Conservation (phyloP, 1,140 invertebrate species). For the Uloborus diversus region DNA sequence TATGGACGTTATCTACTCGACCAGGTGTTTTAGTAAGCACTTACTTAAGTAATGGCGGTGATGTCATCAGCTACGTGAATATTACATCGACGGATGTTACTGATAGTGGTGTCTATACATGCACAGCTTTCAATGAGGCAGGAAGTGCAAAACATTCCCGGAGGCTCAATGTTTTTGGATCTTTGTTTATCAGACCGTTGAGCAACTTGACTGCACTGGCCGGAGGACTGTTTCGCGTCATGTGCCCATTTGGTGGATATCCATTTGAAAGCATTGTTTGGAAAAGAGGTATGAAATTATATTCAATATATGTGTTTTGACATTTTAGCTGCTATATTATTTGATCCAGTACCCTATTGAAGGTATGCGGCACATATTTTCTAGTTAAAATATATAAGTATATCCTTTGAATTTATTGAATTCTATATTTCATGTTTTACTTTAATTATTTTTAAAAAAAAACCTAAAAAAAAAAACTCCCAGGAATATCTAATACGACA, state of each 20-base stretch:
- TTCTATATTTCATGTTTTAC: too few species aligned
- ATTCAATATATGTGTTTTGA: too few species aligned
- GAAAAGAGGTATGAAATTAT: conserved; percentile 51
- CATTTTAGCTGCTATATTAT: too few species aligned
- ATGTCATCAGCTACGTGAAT: conserved; percentile 87
- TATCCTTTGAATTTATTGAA: too few species aligned
- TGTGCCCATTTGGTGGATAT: conserved; percentile 58
- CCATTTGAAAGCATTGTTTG: conserved; percentile 52
- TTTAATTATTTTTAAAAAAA: too few species aligned
- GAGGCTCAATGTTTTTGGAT: conserved; percentile 62
- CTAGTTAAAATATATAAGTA: too few species aligned
- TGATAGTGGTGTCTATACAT: conserved; percentile 66
- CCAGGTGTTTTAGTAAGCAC: conserved; percentile 53
- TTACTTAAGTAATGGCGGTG: conserved; percentile 41
- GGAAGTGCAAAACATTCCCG: conserved; percentile 65
- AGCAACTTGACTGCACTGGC: conserved; percentile 55
- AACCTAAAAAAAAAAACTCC: too few species aligned
- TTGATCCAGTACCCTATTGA: too few species aligned
- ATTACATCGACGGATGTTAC: conserved; percentile 84
- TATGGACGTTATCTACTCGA: conserved; percentile 50
- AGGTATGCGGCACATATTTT: too few species aligned
- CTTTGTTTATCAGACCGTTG: conserved; percentile 66
- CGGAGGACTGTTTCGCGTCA: conserved; percentile 42
- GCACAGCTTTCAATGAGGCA: conserved; percentile 64
- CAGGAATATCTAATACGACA: too few species aligned